A percentile compares a stretch with the other conserved stretches of the same genome.
Conservation (phyloP, 2,888 invertebrate genomes). For the Tetranychus piercei region DNA sequence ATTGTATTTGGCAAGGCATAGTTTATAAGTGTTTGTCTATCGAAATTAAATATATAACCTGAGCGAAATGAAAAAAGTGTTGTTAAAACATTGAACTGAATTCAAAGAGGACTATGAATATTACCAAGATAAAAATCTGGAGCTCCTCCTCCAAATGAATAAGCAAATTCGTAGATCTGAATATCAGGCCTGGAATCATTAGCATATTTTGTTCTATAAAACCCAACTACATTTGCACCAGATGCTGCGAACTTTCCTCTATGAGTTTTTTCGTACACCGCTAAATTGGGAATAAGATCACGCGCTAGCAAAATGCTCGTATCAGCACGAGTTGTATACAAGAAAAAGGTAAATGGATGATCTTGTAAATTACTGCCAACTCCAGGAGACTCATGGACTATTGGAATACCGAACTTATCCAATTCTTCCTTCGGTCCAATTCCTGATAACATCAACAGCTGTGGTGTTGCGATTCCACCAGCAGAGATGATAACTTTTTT, state of each 20-base stretch:
- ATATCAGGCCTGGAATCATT: not conserved
- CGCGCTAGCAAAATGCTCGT: not conserved
- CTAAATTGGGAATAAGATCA: not conserved
- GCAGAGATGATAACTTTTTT: not conserved
- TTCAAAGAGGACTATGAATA: not conserved
- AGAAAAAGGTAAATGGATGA: not conserved
- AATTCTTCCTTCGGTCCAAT: not conserved
- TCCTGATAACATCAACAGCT: not conserved
- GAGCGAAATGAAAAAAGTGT: no score
- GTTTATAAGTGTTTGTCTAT: no score
- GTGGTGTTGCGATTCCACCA: not conserved
- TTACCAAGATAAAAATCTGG: not conserved
- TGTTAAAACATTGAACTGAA: not conserved
- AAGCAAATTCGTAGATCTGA: not conserved
- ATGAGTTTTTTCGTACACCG: not conserved
- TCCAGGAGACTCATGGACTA: not conserved
- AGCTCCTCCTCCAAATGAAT: not conserved
- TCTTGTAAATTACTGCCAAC: conserved; percentile 6
- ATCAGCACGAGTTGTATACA: not conserved
- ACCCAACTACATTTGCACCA: not conserved
- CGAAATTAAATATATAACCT: no score
- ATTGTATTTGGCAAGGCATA: no score
- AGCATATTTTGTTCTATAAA: not conserved
- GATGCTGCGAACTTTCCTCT: not conserved
- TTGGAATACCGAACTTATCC: not conserved